Base-by-base conservation (phyloP, 1,140 invertebrate species). In the Hypothenemus hampei region DNA sequence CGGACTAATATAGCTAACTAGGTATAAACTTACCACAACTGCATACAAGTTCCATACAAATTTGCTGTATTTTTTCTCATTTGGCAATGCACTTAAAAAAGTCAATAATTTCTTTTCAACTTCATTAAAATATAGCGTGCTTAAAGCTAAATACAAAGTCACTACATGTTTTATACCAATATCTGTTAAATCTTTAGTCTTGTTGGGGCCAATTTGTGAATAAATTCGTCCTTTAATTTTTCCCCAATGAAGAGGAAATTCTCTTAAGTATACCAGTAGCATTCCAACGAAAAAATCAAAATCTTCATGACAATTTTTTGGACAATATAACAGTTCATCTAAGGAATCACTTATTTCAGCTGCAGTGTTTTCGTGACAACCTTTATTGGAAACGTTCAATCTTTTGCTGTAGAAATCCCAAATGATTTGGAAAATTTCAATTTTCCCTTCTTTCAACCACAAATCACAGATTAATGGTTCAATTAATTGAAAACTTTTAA, bases 141-240 rank as follows among this genome's bases (percentile, higher is more conserved):
- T 37, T 31, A 70, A 58, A 11, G 59, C 51, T 18, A 68, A 39
- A 35, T 66, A 68, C 23, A 70, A 36, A 15, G 66, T 23, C 19
- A 57, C 52, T 1, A 70, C 58, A 39, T 66, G 61, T 13, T 43
- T 61, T 16, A 70, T 45, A 15, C 66, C 69, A 26, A 37, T 55
- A 8, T 64, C 59, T 15, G 53, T 52, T 26, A 68, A 54, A 41
- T 68, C 60, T 15, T 62, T 64, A 7, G 68, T 47, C 61, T 69
- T 70, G 31, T 63, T 60, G 2, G 65, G 60, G 3, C 65, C 63
- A 10, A 70, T 49, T 53, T 67, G 64, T 4, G 67, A 68, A 55
- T 66, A 70, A 53, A 70, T 69, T 18, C 69, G 44, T 4, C 67
- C 67, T 45, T 66, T 65, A 18, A 70, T 59, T 55, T 68, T 69